These are phyloP conservation scores for Lasioglossum lativentre DNA, from an alignment of 2,888 invertebrate species.

Conservation along the genomic window DNA sequence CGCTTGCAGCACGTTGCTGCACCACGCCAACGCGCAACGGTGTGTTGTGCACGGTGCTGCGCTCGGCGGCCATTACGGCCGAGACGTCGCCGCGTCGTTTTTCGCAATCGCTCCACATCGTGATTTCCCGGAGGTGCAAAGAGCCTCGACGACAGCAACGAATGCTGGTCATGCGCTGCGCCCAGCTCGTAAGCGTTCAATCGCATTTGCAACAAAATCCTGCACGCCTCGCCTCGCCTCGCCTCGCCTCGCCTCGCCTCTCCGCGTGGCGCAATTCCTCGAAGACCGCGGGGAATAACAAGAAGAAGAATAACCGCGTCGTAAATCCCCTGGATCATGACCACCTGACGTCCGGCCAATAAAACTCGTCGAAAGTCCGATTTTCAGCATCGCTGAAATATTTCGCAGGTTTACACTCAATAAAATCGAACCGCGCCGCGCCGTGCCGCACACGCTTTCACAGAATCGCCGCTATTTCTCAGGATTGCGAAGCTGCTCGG, in stretches of 20 bases:
- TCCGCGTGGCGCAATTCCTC: conserved; percentile 7
- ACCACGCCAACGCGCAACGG: neutral
- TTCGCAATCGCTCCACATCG: conserved; percentile 78
- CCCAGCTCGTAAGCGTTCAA: conserved; percentile 51
- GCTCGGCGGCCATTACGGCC: conserved; percentile 45
- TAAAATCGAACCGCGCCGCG: neutral
- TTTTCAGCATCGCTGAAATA: conserved; percentile 3
- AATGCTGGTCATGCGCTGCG: conserved; percentile 53
- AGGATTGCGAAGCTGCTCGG: neutral
- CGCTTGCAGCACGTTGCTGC: neutral
- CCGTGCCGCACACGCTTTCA: neutral
- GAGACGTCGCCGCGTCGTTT: conserved; percentile 62
- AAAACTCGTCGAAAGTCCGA: neutral
- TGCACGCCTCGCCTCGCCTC: neutral
- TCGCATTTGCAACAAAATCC: conserved; percentile 43
- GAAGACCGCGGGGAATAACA: conserved; percentile 3
- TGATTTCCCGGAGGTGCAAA: conserved; percentile 78
- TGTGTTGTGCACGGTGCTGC: neutral
- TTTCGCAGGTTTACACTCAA: neutral
- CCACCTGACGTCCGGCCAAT: neutral
- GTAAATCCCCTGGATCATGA: conserved; percentile 27
- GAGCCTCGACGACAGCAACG: conserved; percentile 59
- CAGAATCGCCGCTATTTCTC: neutral
- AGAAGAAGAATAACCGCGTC: conserved; percentile 4
- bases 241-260: neutral